A percentile compares a stretch with the other conserved stretches of the same genome.
phyloP scores from a whole-genome alignment of 1,140 invertebrate genomes.

The Drosophila trapezifrons region DNA sequence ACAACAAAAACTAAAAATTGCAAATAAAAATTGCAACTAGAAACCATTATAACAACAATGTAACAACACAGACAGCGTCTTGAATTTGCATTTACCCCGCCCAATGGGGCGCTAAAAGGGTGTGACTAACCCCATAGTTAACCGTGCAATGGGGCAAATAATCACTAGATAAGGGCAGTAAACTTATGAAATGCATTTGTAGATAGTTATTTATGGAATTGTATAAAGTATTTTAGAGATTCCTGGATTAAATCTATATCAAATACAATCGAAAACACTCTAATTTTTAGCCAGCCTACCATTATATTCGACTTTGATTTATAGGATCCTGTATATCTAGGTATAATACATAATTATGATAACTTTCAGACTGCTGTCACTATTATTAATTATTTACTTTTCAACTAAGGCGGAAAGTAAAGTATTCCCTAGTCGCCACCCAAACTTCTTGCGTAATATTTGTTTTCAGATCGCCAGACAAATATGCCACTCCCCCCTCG shows the following conservation, averaged over 20 bases:
- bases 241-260: too few species aligned
- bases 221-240: not conserved
- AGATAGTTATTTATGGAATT: not conserved
- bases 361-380: not conserved
- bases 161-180: not conserved
- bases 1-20: slow-evolving; percentile 12
- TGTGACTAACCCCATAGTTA: slow-evolving; percentile 19
- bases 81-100: slow-evolving; percentile 21
- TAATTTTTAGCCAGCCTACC: too few species aligned
- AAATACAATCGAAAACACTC: too few species aligned
- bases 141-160: slow-evolving; percentile 1
- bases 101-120: slow-evolving; percentile 5
- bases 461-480: slow-evolving; percentile 41
- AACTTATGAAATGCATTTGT: not conserved
- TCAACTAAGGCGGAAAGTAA: not conserved
- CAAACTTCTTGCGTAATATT: slow-evolving; percentile 16
- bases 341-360: not conserved
- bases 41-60: slow-evolving; percentile 40
- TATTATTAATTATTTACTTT: not conserved
- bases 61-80: slow-evolving; percentile 34
- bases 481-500: slow-evolving; percentile 12
- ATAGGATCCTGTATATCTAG: not conserved
- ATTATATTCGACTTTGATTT: not conserved
- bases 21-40: slow-evolving; percentile 13
- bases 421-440: slow-evolving; percentile 15